Conservation (phyloP, 1,140 invertebrate species). For the Dendrolimus kikuchii region DNA sequence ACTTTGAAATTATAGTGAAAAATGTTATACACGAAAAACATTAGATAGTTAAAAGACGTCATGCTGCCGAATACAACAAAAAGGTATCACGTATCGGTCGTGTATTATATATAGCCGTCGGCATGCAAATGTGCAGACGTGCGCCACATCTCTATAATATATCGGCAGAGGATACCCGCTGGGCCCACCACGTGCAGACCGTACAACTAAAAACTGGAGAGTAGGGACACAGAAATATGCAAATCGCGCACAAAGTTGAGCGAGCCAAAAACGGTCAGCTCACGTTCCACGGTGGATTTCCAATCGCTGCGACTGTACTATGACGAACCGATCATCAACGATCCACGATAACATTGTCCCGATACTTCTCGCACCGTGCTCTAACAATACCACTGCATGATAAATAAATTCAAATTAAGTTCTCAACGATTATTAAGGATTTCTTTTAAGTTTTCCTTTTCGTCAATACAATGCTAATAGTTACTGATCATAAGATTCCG, state of each 20-base stretch:
- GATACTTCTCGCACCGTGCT: too few species aligned
- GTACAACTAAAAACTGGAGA: slow-evolving; percentile 15
- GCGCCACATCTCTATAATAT: slow-evolving; percentile 25
- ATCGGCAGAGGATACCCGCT: slow-evolving; percentile 7
- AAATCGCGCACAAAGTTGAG: slow-evolving; percentile 26
- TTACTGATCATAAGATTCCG: too few species aligned
- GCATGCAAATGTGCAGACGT: slow-evolving; percentile 22
- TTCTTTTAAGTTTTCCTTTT: too few species aligned
- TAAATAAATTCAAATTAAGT: too few species aligned
- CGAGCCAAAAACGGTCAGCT: slow-evolving; percentile 27
- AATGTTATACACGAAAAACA: too few species aligned
- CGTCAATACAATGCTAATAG: too few species aligned
- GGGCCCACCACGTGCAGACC: slow-evolving; percentile 32
- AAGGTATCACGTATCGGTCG: not conserved
- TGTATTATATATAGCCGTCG: not conserved
- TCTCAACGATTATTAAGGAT: too few species aligned
- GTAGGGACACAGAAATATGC: slow-evolving; percentile 29
- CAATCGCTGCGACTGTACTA: slow-evolving; percentile 19
- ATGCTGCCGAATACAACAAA: not conserved
- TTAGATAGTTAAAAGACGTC: too few species aligned
- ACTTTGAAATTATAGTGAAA: too few species aligned
- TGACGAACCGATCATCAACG: slow-evolving; percentile 26
- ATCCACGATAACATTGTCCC: slow-evolving; percentile 1
- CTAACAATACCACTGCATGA: too few species aligned
- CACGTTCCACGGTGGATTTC: slow-evolving; percentile 24